Evolutionary conservation across 2,797 vertebrate genomes (phyloP).

Genomic region (Euphonia xanthogaster): DNA sequence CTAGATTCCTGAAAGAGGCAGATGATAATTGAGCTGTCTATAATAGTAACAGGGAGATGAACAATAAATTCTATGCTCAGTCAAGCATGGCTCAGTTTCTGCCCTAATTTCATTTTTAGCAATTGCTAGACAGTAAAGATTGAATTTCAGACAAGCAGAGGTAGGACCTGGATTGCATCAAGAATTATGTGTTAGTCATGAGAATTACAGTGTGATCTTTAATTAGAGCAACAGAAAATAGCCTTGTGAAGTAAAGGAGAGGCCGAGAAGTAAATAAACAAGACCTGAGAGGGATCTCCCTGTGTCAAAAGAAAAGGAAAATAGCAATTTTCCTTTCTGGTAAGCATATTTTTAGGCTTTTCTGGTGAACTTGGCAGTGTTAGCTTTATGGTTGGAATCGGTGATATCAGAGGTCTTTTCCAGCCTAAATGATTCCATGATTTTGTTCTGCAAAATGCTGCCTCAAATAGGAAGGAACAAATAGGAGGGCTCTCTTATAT

Average conservation of each 20-base stretch:
- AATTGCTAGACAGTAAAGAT: conserved; percentile 40
- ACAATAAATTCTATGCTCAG: conserved; percentile 18
- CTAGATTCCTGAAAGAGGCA: background rate
- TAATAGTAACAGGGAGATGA: background rate
- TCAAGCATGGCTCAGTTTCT: conserved; percentile 40
- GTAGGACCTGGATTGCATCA: conserved; percentile 36
- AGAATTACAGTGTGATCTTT: background rate
- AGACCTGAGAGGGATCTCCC: background rate
- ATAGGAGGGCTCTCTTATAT: background rate
- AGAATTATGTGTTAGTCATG: conserved; percentile 41
- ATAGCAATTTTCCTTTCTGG: background rate
- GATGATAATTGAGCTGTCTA: conserved; percentile 6
- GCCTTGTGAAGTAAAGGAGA: conserved; percentile 10
- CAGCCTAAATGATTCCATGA: background rate
- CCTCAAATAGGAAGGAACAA: background rate
- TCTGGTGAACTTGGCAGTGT: background rate
- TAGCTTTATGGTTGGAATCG: background rate
- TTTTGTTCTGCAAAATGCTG: background rate
- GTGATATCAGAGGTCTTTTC: background rate
- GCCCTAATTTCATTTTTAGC: conserved; percentile 49
- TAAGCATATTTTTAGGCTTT: background rate
- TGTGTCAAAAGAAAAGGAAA: conserved; percentile 7
- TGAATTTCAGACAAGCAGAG: conserved; percentile 33
- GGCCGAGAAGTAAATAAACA: background rate
- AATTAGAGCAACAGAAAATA: conserved; percentile 57